Percentiles rank a stretch among this genome's conserved stretches.
phyloP scores from a whole-genome alignment of 2,888 invertebrate species.

The Andrena bucephala region DNA sequence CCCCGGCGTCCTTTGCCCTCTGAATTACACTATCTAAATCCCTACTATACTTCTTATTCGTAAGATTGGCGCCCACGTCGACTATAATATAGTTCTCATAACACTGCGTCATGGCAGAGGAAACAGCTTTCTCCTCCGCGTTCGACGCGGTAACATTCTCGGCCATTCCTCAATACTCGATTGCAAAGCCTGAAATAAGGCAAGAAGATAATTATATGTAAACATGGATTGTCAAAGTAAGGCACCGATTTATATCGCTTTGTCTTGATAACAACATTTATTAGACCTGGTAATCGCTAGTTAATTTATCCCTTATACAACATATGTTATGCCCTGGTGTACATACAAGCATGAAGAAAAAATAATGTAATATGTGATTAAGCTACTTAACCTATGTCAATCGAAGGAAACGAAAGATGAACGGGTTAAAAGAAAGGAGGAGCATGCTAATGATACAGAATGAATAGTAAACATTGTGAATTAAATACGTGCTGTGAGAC shows the following conservation, averaged over 20 bases:
- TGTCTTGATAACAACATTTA: background rate
- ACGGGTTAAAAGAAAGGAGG: background rate
- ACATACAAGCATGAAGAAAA: conserved; percentile 6
- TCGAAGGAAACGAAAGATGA: conserved; percentile 1
- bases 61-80: conserved; percentile 96
- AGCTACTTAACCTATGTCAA: conserved; percentile 50
- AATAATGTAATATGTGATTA: conserved; percentile 5
- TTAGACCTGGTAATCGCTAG: background rate
- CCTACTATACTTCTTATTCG: conserved; percentile 96
- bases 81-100: conserved; percentile 96
- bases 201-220: background rate
- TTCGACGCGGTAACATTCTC: conserved; percentile 77
- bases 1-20: conserved; percentile 96
- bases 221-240: conserved; percentile 11
- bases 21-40: conserved; percentile 96
- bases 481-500: background rate
- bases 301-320: conserved; percentile 16
- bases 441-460: background rate
- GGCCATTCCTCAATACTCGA: conserved; percentile 74
- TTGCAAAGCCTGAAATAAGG: conserved; percentile 53
- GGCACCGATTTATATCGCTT: background rate
- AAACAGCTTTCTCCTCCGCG: conserved; percentile 73
- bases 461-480: conserved; percentile 2
- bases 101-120: conserved; percentile 89
- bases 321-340: conserved; percentile 15